Percentiles rank a stretch among this genome's conserved stretches.
phyloP scores from a whole-genome alignment of 2,113 vertebrate species.

The Megaleporinus macrocephalus region DNA sequence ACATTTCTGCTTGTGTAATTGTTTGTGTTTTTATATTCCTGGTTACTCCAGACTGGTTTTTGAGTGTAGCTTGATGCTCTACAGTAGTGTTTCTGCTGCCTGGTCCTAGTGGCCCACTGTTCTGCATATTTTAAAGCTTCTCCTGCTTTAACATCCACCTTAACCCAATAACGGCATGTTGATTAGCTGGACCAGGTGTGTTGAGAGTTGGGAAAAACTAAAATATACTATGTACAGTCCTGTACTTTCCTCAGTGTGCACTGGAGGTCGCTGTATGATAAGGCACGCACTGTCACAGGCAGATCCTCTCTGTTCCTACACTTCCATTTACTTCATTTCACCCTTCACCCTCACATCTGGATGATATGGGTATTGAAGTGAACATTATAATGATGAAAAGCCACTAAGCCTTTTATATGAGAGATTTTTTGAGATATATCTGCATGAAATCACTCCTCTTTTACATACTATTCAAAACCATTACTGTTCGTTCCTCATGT shows the following conservation, averaged over 20 bases:
- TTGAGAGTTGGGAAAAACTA: no score
- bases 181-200: no score
- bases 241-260: not conserved
- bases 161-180: no score
- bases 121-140: no score
- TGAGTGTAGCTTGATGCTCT: no score
- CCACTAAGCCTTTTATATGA: not conserved
- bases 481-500: not conserved
- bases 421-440: not conserved
- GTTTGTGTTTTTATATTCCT: no score
- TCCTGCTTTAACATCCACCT: no score
- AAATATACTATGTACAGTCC: not conserved
- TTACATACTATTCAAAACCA: not conserved
- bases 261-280: conserved; percentile 15
- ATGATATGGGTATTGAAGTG: not conserved
- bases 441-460: not conserved
- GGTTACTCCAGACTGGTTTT: no score
- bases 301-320: not conserved
- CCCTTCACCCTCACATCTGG: not conserved
- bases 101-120: no score
- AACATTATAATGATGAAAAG: not conserved
- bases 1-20: no score
- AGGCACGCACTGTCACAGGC: not conserved
- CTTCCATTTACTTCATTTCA: not conserved
- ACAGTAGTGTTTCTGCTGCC: no score